Percentiles rank a stretch among this genome's conserved stretches.
Conservation (phyloP, 2,888 invertebrate species). For the Incurvaria masculella region DNA sequence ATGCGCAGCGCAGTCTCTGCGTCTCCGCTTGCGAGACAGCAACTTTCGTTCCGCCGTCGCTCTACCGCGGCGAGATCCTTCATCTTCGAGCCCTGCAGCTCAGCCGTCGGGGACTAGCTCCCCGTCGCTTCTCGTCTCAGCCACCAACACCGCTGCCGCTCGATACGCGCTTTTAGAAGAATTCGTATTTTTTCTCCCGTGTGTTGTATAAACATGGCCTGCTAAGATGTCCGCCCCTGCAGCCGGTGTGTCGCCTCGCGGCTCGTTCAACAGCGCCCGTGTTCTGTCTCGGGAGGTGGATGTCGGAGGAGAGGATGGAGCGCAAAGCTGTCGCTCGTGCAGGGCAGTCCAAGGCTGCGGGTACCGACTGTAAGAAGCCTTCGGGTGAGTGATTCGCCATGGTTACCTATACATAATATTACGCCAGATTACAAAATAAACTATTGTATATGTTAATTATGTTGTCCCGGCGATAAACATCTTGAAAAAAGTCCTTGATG, state of each 20-base stretch:
- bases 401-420: too few relatives aligned
- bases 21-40: background rate
- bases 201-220: conserved; percentile 71
- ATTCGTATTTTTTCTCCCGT: conserved; percentile 44
- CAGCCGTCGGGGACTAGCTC: background rate
- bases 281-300: conserved; percentile 30
- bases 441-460: too few relatives aligned
- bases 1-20: background rate
- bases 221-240: conserved; percentile 76
- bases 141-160: background rate
- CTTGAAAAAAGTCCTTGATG: too few relatives aligned
- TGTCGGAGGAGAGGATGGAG: conserved; percentile 68
- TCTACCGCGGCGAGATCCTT: background rate
- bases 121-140: background rate
- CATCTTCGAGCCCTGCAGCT: background rate
- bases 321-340: conserved; percentile 70
- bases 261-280: conserved; percentile 59
- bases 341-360: conserved; percentile 65
- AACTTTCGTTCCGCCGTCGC: background rate
- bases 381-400: conserved; percentile 55
- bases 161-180: background rate
- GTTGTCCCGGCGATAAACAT: too few relatives aligned
- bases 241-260: conserved; percentile 69
- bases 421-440: too few relatives aligned
- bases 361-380: conserved; percentile 72